These are phyloP conservation scores for Clarias laeviceps DNA, from an alignment of 2,797 vertebrate genomes.

Conservation along the genomic window DNA sequence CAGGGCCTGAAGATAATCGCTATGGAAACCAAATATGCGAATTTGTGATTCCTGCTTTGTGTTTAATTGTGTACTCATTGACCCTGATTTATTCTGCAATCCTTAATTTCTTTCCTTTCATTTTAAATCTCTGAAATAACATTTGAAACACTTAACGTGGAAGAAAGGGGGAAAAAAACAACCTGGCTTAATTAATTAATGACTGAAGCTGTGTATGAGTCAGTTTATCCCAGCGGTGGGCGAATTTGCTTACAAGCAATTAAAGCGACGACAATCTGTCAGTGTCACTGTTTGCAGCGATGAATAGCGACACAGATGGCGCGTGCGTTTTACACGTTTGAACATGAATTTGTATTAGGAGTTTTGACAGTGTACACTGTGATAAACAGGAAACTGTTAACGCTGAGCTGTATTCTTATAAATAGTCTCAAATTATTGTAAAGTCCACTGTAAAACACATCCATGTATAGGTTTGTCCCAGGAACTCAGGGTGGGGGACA, in stretches of 20 bases:
- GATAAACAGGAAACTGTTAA: neutral
- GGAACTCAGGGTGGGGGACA: no score
- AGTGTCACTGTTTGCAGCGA: neutral
- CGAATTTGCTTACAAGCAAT: constrained; percentile 8
- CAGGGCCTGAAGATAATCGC: no score
- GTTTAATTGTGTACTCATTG: neutral
- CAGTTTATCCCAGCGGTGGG: neutral
- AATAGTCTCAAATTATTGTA: no score
- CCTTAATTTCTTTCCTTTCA: neutral
- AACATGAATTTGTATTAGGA: neutral
- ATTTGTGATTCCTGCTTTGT: no score
- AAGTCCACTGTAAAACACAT: no score
- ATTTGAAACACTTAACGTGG: neutral
- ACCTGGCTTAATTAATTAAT: neutral
- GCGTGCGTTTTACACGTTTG: neutral
- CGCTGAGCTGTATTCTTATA: no score
- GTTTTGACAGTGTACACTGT: neutral
- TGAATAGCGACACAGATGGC: neutral
- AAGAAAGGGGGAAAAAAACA: no score
- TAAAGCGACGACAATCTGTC: neutral
- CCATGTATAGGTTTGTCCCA: no score
- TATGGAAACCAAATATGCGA: no score
- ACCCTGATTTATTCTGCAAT: neutral
- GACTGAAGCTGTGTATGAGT: neutral
- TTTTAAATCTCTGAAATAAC: neutral